Base-by-base conservation (phyloP, 2,888 invertebrate species). In the Bruchidius siliquastri region DNA sequence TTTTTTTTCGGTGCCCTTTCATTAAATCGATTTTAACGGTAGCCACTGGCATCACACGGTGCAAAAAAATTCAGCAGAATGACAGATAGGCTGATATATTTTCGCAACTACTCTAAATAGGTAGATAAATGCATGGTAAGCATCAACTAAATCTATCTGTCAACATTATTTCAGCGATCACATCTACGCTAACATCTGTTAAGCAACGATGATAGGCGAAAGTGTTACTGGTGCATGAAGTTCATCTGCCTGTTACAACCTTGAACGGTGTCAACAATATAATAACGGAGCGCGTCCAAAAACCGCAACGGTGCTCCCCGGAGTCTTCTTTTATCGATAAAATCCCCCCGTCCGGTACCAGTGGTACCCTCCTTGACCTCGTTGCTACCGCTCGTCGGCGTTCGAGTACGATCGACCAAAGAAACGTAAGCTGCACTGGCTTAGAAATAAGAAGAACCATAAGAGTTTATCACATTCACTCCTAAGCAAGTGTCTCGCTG, bases 371-470 rank as follows among this genome's bases (percentile, higher is more conserved):
- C 85, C 85, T 85, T 85, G 85, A 86, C 85, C 85, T 83, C 82
- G 81, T 83, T 84, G 83, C 79, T 80, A 79, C 79, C 72, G 66
- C 71, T 84, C 82, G 82, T 80, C 80, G 78, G 79, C 81, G 77
- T 78, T 81, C 84, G 83, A 83, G 80, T 78, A 82, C 78, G 77
- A 80, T 82, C 86, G 86, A 85, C 84, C 86, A 85, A 85, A 84
- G 79, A 80, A 79, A 21, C 71, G 67, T 67, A 30, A 13, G 26
- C 21, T 18, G 69, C 26, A 22, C 21, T 18, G 21, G 82, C 84
- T 85, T 83, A 85, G 86, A 87, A 87, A 86, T 86, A 86, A 87
- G 86, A 86, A 84, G 86, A 86, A 85, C 83, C 85, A 67, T 85
- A 85, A 85, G 83, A 84, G 82, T 82, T 84, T 84, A 84, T 84